These are phyloP conservation scores for Diabrotica balteata DNA, from an alignment of 2,888 invertebrate species.

Conservation along the genomic window DNA sequence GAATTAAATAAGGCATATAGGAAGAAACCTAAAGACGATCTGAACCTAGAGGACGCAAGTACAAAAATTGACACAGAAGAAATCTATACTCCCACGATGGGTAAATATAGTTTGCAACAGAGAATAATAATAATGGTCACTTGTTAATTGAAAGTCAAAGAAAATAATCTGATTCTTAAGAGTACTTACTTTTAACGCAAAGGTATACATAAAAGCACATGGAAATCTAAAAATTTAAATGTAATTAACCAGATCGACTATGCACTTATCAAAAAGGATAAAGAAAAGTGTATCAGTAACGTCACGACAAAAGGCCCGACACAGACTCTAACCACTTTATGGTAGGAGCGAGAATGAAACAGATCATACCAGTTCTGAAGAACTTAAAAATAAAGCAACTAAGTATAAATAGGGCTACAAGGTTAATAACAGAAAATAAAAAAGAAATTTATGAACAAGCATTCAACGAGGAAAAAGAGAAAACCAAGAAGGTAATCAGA, in stretches of 20 bases:
- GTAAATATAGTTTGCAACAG: neutral
- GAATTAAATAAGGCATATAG: neutral
- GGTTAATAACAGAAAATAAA: too few relatives aligned
- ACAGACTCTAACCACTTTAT: too few relatives aligned
- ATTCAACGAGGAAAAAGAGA: too few relatives aligned
- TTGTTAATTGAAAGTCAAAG: neutral
- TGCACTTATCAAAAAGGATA: too few relatives aligned
- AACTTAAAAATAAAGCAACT: too few relatives aligned
- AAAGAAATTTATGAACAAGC: too few relatives aligned
- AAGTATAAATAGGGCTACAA: too few relatives aligned
- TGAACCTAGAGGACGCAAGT: neutral
- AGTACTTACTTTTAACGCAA: neutral
- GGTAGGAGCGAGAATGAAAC: too few relatives aligned
- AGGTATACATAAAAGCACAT: neutral
- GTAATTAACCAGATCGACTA: neutral
- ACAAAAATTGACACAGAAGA: neutral
- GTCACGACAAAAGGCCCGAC: too few relatives aligned
- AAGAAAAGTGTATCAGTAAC: too few relatives aligned
- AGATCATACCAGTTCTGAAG: too few relatives aligned
- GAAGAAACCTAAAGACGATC: neutral
- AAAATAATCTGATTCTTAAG: neutral
- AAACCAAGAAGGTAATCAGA: too few relatives aligned
- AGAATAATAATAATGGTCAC: neutral
- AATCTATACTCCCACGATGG: neutral
- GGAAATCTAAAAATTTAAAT: neutral